Conservation (phyloP, 2,113 vertebrate genomes). For the Callithrix jacchus region DNA sequence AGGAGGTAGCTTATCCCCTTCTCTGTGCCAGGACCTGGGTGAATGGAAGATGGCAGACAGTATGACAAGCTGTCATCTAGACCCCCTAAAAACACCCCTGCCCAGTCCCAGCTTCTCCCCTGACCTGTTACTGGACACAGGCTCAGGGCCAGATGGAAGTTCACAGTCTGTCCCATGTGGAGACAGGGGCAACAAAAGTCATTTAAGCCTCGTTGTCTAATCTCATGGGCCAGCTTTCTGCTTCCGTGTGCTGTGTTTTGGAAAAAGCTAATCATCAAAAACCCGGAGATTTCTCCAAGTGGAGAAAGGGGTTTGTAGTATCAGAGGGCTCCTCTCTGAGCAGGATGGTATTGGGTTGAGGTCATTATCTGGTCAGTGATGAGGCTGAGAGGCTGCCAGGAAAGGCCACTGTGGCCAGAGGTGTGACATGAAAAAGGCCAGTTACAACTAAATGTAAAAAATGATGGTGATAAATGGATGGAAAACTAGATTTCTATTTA, state of each 20-base stretch:
- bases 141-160: not conserved
- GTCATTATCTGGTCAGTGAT: not conserved
- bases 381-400: not conserved
- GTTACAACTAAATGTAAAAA: not conserved
- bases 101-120: not conserved
- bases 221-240: not conserved
- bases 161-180: not conserved
- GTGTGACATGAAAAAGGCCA: not conserved
- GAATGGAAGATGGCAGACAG: not conserved
- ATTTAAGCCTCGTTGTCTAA: not conserved
- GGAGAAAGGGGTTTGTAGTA: not conserved
- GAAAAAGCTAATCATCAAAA: not conserved
- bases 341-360: not conserved
- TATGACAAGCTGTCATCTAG: not conserved
- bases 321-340: not conserved
- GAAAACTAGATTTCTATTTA: not conserved
- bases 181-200: not conserved
- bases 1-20: not conserved
- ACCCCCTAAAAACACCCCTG: not conserved
- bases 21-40: not conserved
- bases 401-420: not conserved
- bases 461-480: not conserved
- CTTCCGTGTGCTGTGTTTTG: too few species aligned
- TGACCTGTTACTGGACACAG: not conserved
- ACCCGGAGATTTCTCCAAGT: not conserved